Evolutionary conservation across 1,140 invertebrate genomes (phyloP), one percentile per base, ranked within the genome.

Genomic region (Tetragonula clypearis): DNA sequence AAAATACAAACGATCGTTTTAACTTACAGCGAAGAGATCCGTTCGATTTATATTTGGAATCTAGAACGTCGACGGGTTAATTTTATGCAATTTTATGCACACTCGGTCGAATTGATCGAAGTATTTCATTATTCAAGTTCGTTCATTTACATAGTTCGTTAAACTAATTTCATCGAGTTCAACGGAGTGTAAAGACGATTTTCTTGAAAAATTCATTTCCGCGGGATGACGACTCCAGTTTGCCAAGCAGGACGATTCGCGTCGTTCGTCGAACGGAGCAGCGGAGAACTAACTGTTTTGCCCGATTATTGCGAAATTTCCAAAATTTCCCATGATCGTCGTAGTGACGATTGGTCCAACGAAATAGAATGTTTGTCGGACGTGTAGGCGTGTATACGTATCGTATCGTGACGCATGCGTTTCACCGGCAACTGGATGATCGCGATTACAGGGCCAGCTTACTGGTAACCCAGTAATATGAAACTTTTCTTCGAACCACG

Each of bases 401-500:
- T 1, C 35, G 35, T 35, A 35, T 35, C 35, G 35, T 35, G 26
- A 4, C 35, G n/a, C 9, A 58, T 21, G 66, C 65, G 30, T 79
- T 69, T 79, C 35, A 78, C n/a, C 77, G 71, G 30, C 30, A 69
- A 71, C 65, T 69, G 60, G n/a, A n/a, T 80, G 84, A 81, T 71
- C 82, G 62, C 41, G 66, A 84, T 85, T 85, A 53, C 53, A 68
- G 58, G 68, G 35, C 49, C 53, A 35, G 41, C 62, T 56, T 58
- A 49, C 60, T 49, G 53, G 12, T 55, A 62, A 19, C 58, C 77
- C 23, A 58, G 69, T 71, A 80, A 82, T 66, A 56, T 6, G 62
- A 83, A 86, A 86, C 85, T 86, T 86, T 86, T 65, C 80, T 82
- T 77, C 56, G 41, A 26, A 23, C 58, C 80, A 58, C 81, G 65